Base-by-base conservation (phyloP, 2,113 vertebrate genomes). In the Xerus inauris region DNA sequence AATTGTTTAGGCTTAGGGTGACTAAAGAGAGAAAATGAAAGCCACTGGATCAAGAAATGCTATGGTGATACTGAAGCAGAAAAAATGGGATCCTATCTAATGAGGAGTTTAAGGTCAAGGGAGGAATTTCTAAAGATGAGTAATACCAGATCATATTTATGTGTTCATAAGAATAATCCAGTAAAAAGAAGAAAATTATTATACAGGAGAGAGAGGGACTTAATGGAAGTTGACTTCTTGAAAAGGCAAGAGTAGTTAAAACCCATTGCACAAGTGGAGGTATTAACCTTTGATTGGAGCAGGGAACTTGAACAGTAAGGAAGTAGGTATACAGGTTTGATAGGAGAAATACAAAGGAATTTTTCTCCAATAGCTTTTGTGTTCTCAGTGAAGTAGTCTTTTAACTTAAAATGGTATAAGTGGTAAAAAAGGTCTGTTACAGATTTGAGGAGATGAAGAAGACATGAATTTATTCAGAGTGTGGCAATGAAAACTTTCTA, bases 51-150 rank as follows among this genome's bases (percentile, higher is more conserved):
- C 19, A 75, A 83, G 45, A 77, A 75, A n/a, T 90, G 90, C 82
- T 91, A 40, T 30, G 87, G 30, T 71, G 81, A 86, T 13, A 65
- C 47, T 79, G 28, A 42, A 85, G 77, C 35, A 89, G 47, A 51
- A 86, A 69, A 89, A 90, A 38, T 69, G 54, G 45, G 22, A 45
- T 75, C 40, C 35, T 91, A 73, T 59, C 32, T 84, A 12, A 6
- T 77, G 69, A 72, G 8, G 26, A 72, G 13, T 45, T 49, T 75
- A 51, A 69, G 67, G 64, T 75, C 42, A 71, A 87, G 49, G 76
- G 47, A 94, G 40, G 12, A 13, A 76, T 86, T 95, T 71, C 26
- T 95, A 77, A 94, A 84, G 45, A 57, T 91, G 22, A 67, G 28
- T 87, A 26, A 87, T 62, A 47, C 17, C 80, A 51, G 73, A 75